Evolutionary conservation across 1,140 invertebrate genomes (phyloP).

Genomic region (Cephus cinctus): DNA sequence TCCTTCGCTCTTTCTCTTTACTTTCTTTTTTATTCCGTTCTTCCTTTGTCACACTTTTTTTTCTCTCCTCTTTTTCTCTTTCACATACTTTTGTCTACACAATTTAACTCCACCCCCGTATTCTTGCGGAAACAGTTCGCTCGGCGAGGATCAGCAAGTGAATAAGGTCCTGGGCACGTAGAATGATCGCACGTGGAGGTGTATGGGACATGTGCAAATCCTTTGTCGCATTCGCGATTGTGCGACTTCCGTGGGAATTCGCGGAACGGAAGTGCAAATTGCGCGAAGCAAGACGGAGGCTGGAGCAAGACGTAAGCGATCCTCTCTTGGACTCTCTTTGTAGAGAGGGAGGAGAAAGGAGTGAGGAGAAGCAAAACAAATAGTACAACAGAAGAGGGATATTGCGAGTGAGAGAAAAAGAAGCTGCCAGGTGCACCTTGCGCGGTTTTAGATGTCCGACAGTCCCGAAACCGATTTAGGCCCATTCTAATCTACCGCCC

Average conservation of each 20-base stretch:
- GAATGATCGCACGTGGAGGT: constrained; percentile 23
- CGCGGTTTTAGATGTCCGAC: not conserved
- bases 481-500: too few species aligned
- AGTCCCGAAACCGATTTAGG: not conserved
- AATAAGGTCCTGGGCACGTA: constrained; percentile 15
- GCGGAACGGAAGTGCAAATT: constrained; percentile 53
- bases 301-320: too few species aligned
- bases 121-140: constrained; percentile 11
- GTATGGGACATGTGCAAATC: constrained; percentile 26
- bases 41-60: too few species aligned
- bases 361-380: constrained; percentile 11
- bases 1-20: too few species aligned
- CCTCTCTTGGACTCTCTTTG: too few species aligned
- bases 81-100: too few species aligned
- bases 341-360: constrained; percentile 7
- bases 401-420: constrained; percentile 15
- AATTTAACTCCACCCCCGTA: constrained; percentile 14
- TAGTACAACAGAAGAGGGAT: not conserved
- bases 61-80: too few species aligned
- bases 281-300: constrained; percentile 15
- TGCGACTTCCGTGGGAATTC: constrained; percentile 53
- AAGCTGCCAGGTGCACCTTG: constrained; percentile 36
- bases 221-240: constrained; percentile 40
- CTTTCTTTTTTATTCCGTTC: too few species aligned
- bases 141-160: constrained; percentile 8